Percentiles rank a stretch among this genome's conserved stretches.
Conservation (phyloP, 2,797 vertebrate species). For the Artibeus jamaicensis region DNA sequence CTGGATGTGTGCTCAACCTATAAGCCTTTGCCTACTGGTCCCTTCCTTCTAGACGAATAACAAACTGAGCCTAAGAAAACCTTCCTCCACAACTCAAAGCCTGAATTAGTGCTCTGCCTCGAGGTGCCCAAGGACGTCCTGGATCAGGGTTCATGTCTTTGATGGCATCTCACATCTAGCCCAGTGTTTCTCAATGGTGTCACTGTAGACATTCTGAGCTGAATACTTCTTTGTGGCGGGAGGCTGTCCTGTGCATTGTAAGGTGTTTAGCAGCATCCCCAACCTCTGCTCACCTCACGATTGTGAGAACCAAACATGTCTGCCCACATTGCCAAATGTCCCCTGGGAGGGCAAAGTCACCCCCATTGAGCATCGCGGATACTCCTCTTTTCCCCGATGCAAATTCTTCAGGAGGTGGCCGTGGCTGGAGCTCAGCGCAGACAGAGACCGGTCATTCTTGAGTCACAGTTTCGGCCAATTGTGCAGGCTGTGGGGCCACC, state of each 20-base stretch:
- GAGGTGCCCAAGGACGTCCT: not conserved
- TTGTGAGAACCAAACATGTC: not conserved
- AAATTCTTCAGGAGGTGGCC: not conserved
- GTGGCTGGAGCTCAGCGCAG: not conserved
- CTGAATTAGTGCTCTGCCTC: not conserved
- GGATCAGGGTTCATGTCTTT: not conserved
- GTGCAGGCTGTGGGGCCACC: not conserved
- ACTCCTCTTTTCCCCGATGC: not conserved
- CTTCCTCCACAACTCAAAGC: not conserved
- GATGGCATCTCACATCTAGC: not conserved
- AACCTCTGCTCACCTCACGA: not conserved
- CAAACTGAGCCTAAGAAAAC: not conserved
- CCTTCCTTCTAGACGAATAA: constrained; percentile 7
- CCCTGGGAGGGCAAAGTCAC: not conserved
- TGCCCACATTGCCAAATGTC: not conserved
- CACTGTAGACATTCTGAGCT: not conserved
- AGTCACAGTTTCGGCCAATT: not conserved
- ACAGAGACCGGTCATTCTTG: fast-evolving
- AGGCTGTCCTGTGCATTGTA: not conserved
- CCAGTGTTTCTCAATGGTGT: not conserved
- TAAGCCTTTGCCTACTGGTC: not conserved
- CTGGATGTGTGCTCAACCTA: not conserved
- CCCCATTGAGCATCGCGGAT: not conserved
- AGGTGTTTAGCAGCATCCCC: not conserved
- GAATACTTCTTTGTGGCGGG: not conserved